Evolutionary conservation across 1,140 invertebrate species (phyloP).

Genomic region (Zaprionus capensis): DNA sequence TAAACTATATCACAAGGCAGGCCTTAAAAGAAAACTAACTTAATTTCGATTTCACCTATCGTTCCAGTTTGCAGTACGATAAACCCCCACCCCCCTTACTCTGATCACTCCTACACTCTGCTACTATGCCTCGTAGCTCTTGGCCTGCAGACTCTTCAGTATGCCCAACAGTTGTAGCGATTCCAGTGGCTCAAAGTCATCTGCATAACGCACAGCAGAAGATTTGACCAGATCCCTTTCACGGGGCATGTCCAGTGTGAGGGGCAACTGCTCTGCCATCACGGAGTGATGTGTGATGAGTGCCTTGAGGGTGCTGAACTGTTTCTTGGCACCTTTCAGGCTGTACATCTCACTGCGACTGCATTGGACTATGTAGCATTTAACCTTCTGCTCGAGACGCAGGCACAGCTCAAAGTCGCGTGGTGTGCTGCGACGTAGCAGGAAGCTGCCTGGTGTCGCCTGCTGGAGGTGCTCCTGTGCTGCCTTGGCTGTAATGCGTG

Average conservation of each 20-base stretch:
- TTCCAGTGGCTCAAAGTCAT: conserved; percentile 77
- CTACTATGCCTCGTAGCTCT: conserved; percentile 62
- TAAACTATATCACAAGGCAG: conserved; percentile 72
- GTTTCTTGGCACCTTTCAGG: conserved; percentile 95
- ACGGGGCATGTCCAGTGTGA: conserved; percentile 92
- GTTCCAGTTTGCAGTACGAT: conserved; percentile 77
- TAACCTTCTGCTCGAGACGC: conserved; percentile 67
- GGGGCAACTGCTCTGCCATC: conserved; percentile 96
- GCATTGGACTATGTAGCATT: conserved; percentile 61
- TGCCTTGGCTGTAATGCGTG: conserved; percentile 69
- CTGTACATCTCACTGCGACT: conserved; percentile 68
- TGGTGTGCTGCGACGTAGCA: conserved; percentile 69
- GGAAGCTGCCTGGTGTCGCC: conserved; percentile 66
- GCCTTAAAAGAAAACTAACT: conserved; percentile 46
- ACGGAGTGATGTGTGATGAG: conserved; percentile 97
- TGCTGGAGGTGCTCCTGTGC: conserved; percentile 58
- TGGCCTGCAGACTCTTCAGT: conserved; percentile 71
- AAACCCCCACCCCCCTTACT: conserved; percentile 28
- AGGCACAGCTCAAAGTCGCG: conserved; percentile 63
- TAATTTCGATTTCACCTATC: conserved; percentile 69
- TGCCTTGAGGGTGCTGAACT: conserved; percentile 94
- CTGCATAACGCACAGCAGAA: conserved; percentile 68
- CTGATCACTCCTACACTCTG: neutral
- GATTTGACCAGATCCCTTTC: conserved; percentile 84
- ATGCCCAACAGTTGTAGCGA: conserved; percentile 77